phyloP scores from a whole-genome alignment of 2,888 invertebrate genomes.

The Eupithecia subumbrata region DNA sequence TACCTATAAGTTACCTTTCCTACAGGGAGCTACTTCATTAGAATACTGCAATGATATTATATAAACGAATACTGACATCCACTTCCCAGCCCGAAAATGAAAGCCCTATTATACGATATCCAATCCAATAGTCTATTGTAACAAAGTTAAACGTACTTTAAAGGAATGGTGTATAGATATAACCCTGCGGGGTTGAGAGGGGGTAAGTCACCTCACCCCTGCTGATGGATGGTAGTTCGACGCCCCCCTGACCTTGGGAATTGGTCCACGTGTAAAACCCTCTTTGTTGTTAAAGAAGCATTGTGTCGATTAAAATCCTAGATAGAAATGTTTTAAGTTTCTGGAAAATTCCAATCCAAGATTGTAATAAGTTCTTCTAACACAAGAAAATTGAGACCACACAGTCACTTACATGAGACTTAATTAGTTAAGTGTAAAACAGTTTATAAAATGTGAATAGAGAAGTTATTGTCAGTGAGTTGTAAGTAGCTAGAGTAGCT shows the following conservation, averaged over 20 bases:
- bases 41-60: too few relatives aligned
- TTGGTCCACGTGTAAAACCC: conserved; percentile 55
- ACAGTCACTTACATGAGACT: too few relatives aligned
- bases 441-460: too few relatives aligned
- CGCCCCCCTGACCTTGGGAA: conserved; percentile 64
- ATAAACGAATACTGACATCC: too few relatives aligned
- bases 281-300: conserved; percentile 41
- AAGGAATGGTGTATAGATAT: conserved; percentile 6
- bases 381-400: background rate
- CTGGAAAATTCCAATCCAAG: background rate
- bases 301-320: conserved; percentile 30
- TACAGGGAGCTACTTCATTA: background rate
- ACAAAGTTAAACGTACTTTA: conserved; percentile 12
- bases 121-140: background rate
- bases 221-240: conserved; percentile 54
- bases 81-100: background rate
- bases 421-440: too few relatives aligned
- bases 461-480: too few relatives aligned
- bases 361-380: background rate
- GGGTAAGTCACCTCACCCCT: conserved; percentile 23
- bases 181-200: background rate
- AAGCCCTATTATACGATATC: conserved; percentile 1
- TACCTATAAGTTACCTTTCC: background rate
- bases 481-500: too few relatives aligned
- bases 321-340: conserved; percentile 7